These are phyloP conservation scores for Sebastes goodei DNA, from an alignment of 2,797 vertebrate species.

Conservation along the genomic window DNA sequence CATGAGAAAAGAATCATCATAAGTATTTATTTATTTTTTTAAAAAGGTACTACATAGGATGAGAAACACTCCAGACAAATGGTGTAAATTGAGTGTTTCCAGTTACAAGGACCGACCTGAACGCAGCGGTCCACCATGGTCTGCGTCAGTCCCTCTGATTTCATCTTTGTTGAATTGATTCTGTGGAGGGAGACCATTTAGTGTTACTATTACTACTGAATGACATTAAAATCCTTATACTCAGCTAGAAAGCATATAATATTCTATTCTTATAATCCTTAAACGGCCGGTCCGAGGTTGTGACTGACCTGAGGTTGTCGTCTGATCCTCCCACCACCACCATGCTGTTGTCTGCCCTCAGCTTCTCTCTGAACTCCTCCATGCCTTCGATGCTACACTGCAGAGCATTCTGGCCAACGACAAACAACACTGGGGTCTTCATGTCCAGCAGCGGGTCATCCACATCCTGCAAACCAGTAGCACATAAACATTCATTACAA, in stretches of 20 bases:
- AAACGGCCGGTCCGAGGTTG: fast-evolving
- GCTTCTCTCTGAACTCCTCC: slow-evolving; percentile 97
- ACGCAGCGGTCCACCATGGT: slow-evolving; percentile 99
- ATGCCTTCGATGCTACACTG: slow-evolving; percentile 93
- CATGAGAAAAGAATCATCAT: neutral
- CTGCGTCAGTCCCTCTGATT: slow-evolving; percentile 93
- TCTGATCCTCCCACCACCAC: slow-evolving; percentile 97
- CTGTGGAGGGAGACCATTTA: slow-evolving; percentile 67
- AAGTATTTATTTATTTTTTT: neutral
- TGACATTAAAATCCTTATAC: neutral
- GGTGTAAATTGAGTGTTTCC: neutral
- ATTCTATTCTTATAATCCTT: neutral
- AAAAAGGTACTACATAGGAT: neutral
- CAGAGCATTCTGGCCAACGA: slow-evolving; percentile 93
- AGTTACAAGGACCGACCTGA: slow-evolving; percentile 83
- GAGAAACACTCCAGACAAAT: neutral
- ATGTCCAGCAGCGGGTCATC: slow-evolving; percentile 97
- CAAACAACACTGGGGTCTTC: slow-evolving; percentile 97
- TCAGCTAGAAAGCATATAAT: neutral
- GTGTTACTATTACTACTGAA: neutral
- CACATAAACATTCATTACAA: neutral
- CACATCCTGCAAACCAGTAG: slow-evolving; percentile 85
- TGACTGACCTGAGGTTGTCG: slow-evolving; percentile 91
- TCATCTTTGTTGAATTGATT: slow-evolving; percentile 97
- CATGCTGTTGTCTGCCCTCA: slow-evolving; percentile 95